Evolutionary conservation across 2,797 vertebrate genomes (phyloP).

Genomic region (Micrastur ruficollis): DNA sequence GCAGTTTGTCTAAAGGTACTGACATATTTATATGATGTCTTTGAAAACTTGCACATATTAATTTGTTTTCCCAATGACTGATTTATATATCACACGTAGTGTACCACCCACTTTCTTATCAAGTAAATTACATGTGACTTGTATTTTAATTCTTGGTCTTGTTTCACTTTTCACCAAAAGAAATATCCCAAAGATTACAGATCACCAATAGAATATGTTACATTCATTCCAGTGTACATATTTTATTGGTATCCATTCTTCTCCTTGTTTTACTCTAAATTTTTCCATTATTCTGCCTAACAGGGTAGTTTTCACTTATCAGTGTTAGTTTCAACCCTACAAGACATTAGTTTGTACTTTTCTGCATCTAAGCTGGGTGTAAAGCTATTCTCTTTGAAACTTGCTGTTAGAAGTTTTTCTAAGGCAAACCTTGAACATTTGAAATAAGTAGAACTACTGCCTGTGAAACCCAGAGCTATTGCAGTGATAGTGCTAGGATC

Average conservation of each 20-base stretch:
- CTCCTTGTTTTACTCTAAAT: not conserved
- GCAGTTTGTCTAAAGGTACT: not conserved
- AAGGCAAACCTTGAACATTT: not conserved
- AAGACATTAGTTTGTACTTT: not conserved
- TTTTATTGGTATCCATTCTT: not conserved
- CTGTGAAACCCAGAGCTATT: not conserved
- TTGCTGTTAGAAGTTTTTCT: not conserved
- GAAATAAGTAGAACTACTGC: not conserved
- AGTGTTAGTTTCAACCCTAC: not conserved
- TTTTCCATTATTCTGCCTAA: not conserved
- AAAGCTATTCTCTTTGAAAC: not conserved
- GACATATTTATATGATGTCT: not conserved
- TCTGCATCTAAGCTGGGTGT: not conserved
- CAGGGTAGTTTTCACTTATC: not conserved
- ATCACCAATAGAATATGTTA: not conserved
- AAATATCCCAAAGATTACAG: not conserved
- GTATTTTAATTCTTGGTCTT: not conserved
- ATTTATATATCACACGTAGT: rapidly evolving
- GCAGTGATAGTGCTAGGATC: not conserved
- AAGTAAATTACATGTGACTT: not conserved
- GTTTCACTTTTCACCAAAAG: not conserved
- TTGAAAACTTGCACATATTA: not conserved
- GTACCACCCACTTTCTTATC: not conserved
- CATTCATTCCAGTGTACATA: not conserved
- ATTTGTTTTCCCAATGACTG: not conserved